phyloP scores from a whole-genome alignment of 1,140 invertebrate species.

The Himalopsyche phryganea region DNA sequence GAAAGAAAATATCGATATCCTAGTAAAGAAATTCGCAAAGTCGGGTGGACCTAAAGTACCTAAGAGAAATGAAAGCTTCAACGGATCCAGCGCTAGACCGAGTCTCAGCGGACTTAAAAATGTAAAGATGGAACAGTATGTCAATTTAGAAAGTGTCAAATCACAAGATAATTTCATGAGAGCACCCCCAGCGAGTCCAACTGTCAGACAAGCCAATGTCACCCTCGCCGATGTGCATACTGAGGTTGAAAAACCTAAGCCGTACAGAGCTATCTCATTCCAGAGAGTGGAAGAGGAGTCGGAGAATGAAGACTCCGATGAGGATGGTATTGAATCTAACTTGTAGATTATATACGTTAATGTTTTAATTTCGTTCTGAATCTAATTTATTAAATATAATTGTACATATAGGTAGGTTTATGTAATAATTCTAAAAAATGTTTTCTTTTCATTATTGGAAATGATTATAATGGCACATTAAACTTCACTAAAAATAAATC shows the following conservation, averaged over 20 bases:
- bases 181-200: conserved; percentile 20
- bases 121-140: conserved; percentile 22
- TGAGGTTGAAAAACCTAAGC: conserved; percentile 19
- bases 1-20: conserved; percentile 44
- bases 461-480: no score
- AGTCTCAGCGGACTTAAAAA: conserved; percentile 27
- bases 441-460: background rate
- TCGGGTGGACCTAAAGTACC: conserved; percentile 23
- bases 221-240: conserved; percentile 26
- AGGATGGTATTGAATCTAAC: conserved; percentile 17
- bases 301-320: conserved; percentile 19
- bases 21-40: conserved; percentile 16
- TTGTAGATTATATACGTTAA: conserved; percentile 11
- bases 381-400: no score
- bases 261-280: conserved; percentile 18
- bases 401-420: no score
- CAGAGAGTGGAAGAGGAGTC: conserved; percentile 29
- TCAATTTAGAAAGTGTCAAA: conserved; percentile 17
- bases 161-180: conserved; percentile 1
- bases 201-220: conserved; percentile 18
- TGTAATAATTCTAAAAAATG: conserved; percentile 7
- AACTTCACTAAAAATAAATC: no score
- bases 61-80: conserved; percentile 27
- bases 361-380: no score
- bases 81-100: conserved; percentile 3